phyloP scores from a whole-genome alignment of 2,113 vertebrate genomes.

The Promerops cafer region DNA sequence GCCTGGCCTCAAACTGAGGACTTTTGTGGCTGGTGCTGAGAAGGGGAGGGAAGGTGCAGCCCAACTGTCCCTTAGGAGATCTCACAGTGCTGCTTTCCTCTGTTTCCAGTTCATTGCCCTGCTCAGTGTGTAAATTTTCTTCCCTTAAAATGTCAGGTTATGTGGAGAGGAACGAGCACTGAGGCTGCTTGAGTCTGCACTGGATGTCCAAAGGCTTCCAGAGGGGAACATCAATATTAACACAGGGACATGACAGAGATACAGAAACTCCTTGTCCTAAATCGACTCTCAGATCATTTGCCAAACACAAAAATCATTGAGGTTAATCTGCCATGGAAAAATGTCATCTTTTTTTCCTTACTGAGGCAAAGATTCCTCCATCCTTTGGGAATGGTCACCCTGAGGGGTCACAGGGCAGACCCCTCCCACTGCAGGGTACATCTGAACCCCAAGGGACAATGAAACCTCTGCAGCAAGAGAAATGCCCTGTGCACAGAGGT shows the following conservation, averaged over 20 bases:
- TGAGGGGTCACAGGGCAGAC: background rate
- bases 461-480: background rate
- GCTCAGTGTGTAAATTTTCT: background rate
- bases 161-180: background rate
- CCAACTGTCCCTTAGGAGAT: background rate
- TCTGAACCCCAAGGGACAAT: background rate
- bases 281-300: background rate
- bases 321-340: background rate
- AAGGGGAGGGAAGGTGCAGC: background rate
- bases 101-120: background rate
- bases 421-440: background rate
- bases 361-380: background rate
- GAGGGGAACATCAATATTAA: background rate
- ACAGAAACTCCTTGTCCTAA: background rate
- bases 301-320: background rate
- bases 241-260: background rate
- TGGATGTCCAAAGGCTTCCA: background rate
- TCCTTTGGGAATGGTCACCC: accelerated
- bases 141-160: background rate
- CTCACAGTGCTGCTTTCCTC: background rate
- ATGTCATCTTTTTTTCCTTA: background rate
- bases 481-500: background rate
- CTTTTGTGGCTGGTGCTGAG: background rate
- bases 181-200: background rate
- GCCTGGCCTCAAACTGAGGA: background rate